Percentiles rank a stretch among this genome's conserved stretches.
Evolutionary conservation across 2,797 vertebrate species (phyloP).

Genomic region (Momotus momota): DNA sequence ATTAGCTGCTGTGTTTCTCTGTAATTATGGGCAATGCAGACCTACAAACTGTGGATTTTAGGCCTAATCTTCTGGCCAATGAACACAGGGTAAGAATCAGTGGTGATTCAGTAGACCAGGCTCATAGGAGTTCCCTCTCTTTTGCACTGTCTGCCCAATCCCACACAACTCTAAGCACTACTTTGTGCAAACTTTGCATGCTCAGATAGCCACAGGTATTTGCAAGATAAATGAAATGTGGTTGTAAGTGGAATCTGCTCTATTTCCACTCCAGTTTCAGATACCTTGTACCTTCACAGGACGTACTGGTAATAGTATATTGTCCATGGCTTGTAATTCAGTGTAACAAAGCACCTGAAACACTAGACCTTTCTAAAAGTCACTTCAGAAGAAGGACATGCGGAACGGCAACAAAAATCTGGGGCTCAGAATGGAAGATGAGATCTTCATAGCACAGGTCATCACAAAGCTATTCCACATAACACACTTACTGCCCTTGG

Average conservation of each 20-base stretch:
- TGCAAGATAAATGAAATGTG: not conserved
- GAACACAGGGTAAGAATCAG: not conserved
- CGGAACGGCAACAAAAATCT: not conserved
- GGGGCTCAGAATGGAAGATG: not conserved
- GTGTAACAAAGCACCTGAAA: not conserved
- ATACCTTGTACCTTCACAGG: not conserved
- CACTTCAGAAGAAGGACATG: not conserved
- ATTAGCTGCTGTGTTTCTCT: not conserved
- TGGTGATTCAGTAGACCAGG: not conserved
- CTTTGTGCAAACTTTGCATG: not conserved
- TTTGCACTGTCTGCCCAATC: not conserved
- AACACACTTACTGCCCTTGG: not conserved
- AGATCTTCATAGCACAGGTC: not conserved
- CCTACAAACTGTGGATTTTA: not conserved
- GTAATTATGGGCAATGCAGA: not conserved
- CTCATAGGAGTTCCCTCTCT: not conserved
- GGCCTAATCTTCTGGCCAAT: not conserved
- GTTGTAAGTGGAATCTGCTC: not conserved
- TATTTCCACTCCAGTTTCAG: not conserved
- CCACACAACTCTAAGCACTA: not conserved
- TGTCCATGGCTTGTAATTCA: not conserved
- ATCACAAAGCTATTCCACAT: not conserved
- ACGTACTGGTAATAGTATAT: not conserved
- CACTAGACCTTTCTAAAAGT: not conserved
- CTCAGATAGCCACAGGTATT: not conserved